Base-by-base conservation (phyloP, 2,113 vertebrate species). In the Saimiri boliviensis region DNA sequence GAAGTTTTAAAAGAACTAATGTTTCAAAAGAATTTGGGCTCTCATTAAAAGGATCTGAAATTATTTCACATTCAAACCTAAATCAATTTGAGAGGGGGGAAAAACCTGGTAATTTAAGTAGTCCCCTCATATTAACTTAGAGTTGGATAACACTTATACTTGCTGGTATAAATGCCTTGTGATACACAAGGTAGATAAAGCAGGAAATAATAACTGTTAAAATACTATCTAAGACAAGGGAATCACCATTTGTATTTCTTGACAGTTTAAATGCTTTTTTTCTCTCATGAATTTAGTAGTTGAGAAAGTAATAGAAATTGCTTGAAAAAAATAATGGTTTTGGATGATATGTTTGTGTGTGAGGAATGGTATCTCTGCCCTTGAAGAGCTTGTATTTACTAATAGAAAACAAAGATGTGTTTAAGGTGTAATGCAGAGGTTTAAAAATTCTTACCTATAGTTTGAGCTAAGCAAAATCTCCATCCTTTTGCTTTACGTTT, bases 231-330 rank as follows among this genome's bases (percentile, higher is more conserved):
- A 6, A 47, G 63, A 84, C 76, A 93, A n/a, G n/a, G n/a, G 63
- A 94, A 87, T 20, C 6, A 81, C 60, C 47, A 37, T 97, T 86
- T 93, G 13, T 89, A 86, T 84, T 88, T 93, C 40, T 40, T 96
- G 52, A 71, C 35, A 79, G 8, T 79, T 96, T 91, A 49, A 97
- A 80, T 92, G 27, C 2, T 71, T 96, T 94, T 94, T 84, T 93
- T 93, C 60, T 93, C 11, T 96, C 35, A 45, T 92, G 17, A 87
- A 91, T 77, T 27, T 93, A 80, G 30, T 80, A 73, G 35, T 89
- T 95, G 42, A 89, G 71, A 94, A 91, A 40, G 14, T 83, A 91
- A 91, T 89, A 91, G 71, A 76, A 84, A 73, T 76, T 73, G 17
- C 71, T 95, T 90, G 30, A 45, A 80, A 90, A 95, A 89, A 52